Evolutionary conservation across 2,888 invertebrate species (phyloP).

Genomic region (Synanthedon vespiformis): DNA sequence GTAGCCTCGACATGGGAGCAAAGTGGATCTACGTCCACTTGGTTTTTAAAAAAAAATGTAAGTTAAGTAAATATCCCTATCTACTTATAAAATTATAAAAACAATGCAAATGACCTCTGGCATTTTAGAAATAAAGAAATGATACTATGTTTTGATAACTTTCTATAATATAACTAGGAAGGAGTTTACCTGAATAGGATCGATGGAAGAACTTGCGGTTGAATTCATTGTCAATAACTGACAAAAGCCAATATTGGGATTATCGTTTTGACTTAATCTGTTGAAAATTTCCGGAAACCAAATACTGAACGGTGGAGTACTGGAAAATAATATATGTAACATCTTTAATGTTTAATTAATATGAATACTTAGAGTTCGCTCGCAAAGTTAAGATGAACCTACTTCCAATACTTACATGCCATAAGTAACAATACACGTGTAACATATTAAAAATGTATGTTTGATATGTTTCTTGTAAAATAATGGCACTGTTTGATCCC

Average conservation of each 20-base stretch:
- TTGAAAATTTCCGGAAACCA: slow-evolving; percentile 7
- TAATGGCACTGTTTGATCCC: slow-evolving; percentile 7
- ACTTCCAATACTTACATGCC: slow-evolving; percentile 4
- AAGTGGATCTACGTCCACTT: no score
- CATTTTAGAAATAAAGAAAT: no score
- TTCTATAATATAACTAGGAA: no score
- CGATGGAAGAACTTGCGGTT: not conserved
- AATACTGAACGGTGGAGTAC: slow-evolving; percentile 4
- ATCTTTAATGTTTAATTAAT: no score
- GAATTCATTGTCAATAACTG: slow-evolving; percentile 2
- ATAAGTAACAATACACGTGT: slow-evolving; percentile 5
- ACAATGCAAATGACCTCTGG: no score
- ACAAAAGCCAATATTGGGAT: slow-evolving; percentile 3
- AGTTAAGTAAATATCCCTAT: no score
- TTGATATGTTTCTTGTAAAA: slow-evolving; percentile 5
- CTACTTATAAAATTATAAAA: no score
- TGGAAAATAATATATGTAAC: slow-evolving; percentile 1
- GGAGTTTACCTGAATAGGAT: not conserved
- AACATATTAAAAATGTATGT: slow-evolving; percentile 5
- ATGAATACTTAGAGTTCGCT: no score
- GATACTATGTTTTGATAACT: no score
- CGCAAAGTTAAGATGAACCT: not conserved
- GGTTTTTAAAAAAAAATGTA: no score
- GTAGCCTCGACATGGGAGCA: no score
- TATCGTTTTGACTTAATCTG: slow-evolving; percentile 1